Evolutionary conservation across 2,113 vertebrate genomes (phyloP).

Genomic region (Menura novaehollandiae): DNA sequence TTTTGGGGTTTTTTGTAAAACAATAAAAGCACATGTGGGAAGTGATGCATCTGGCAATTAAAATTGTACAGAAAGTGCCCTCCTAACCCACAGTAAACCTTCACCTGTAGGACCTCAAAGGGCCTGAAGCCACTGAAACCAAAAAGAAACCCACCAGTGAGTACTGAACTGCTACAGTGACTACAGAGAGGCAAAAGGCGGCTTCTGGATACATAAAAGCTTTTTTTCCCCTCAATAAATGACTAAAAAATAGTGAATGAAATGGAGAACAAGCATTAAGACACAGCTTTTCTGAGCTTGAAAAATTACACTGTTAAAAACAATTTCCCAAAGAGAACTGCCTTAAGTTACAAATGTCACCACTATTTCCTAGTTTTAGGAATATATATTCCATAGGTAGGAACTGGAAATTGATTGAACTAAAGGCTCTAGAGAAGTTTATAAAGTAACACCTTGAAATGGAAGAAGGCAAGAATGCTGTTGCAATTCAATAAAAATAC

Average conservation of each 20-base stretch:
- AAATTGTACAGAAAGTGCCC: fast-evolving
- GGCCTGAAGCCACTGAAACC: not conserved
- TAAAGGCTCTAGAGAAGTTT: not conserved
- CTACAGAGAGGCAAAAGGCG: not conserved
- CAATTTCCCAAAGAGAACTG: not conserved
- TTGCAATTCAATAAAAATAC: not conserved
- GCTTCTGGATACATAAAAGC: not conserved
- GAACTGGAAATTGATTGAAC: not conserved
- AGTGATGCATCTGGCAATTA: not conserved
- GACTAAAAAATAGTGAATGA: not conserved
- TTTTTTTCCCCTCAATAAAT: not conserved
- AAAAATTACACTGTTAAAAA: not conserved
- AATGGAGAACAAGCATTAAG: not conserved
- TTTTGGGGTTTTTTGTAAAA: constrained; percentile 14
- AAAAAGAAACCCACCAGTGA: not conserved
- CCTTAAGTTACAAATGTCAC: not conserved
- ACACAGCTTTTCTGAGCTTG: not conserved
- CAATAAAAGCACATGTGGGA: constrained; percentile 63
- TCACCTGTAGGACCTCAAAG: no score
- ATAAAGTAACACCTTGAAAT: not conserved
- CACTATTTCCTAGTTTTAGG: not conserved
- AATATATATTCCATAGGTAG: not conserved
- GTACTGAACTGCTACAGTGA: not conserved
- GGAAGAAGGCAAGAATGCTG: not conserved
- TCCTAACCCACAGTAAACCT: not conserved